Evolutionary conservation across 2,888 invertebrate species (phyloP).

Genomic region (Philaethria dido): DNA sequence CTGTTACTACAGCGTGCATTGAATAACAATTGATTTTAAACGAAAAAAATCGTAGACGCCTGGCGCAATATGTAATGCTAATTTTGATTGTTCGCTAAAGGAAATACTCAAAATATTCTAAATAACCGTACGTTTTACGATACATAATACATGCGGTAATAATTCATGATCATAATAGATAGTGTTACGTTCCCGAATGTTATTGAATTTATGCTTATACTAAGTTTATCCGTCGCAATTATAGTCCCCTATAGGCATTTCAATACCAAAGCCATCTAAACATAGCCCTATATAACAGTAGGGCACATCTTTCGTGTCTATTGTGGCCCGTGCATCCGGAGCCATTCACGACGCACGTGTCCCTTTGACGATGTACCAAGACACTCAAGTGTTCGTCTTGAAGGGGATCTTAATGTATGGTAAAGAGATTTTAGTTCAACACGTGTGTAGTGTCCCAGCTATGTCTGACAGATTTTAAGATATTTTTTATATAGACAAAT

Average conservation of each 20-base stretch:
- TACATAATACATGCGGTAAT: neutral
- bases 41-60: constrained; percentile 12
- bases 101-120: constrained; percentile 1
- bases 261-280: constrained; percentile 38
- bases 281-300: constrained; percentile 37
- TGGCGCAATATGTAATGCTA: constrained; percentile 11
- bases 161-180: neutral
- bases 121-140: neutral
- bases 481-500: neutral
- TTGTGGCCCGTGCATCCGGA: constrained; percentile 71
- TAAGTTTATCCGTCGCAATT: constrained; percentile 24
- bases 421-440: constrained; percentile 27
- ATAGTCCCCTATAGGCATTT: constrained; percentile 30
- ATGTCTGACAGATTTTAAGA: neutral
- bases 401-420: constrained; percentile 39
- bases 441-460: constrained; percentile 8
- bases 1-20: constrained; percentile 24
- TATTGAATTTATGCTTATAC: neutral
- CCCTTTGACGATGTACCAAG: constrained; percentile 62
- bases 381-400: constrained; percentile 40
- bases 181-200: neutral
- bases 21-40: constrained; percentile 15
- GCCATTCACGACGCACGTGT: constrained; percentile 77
- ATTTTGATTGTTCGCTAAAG: constrained; percentile 1
- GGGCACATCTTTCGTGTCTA: constrained; percentile 49